A percentile compares a stretch with the other conserved stretches of the same genome.
Conservation (phyloP, 35 echinoderm and acorn worm species). For the Strongylocentrotus purpuratus region DNA sequence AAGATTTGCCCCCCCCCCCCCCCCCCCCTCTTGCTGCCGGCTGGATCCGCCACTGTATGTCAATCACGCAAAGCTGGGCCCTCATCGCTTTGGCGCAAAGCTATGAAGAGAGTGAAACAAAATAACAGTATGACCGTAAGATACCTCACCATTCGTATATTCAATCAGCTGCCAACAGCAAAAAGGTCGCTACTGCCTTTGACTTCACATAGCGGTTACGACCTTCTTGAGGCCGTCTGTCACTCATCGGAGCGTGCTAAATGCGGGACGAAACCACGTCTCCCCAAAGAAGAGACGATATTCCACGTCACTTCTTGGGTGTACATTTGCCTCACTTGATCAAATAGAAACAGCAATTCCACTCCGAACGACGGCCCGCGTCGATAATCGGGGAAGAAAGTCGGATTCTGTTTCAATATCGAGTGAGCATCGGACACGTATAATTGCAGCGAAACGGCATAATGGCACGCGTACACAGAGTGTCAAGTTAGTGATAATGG, state of each 20-base stretch:
- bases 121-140: not conserved
- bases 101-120: not conserved
- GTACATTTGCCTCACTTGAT: not conserved
- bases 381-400: not conserved
- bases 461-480: constrained; percentile 4
- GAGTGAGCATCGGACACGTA: not conserved
- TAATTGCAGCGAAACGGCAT: not conserved
- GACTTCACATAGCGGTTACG: too few species aligned
- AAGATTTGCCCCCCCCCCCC: too few species aligned
- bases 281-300: not conserved
- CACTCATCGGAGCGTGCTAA: not conserved
- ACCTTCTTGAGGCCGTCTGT: not conserved
- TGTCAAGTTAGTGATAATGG: not conserved
- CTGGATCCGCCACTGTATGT: not conserved
- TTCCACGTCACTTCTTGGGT: not conserved
- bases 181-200: too few species aligned
- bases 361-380: not conserved
- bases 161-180: too few species aligned
- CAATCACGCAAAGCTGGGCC: not conserved
- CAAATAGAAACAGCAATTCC: not conserved
- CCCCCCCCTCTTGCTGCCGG: too few species aligned
- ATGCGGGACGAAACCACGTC: not conserved
- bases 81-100: not conserved
- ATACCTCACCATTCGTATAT: not conserved
- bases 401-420: not conserved